phyloP scores from a whole-genome alignment of 2,888 invertebrate species.

The Torymus aiolomorphi region DNA sequence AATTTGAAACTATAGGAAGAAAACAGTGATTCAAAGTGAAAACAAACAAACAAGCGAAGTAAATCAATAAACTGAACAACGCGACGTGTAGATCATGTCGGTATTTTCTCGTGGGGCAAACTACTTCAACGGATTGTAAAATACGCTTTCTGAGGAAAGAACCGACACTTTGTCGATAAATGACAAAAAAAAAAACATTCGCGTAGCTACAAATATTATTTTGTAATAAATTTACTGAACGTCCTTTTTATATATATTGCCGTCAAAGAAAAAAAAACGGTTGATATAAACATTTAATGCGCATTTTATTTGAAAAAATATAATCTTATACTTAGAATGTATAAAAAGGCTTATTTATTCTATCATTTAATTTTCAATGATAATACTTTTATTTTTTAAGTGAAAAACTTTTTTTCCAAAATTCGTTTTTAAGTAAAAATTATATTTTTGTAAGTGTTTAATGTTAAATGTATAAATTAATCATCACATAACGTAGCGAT shows the following conservation, averaged over 20 bases:
- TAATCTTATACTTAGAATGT: constrained; percentile 45
- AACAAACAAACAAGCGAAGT: constrained; percentile 5
- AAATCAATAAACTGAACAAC: constrained; percentile 15
- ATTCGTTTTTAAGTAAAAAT: constrained; percentile 17
- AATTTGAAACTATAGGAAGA: constrained; percentile 13
- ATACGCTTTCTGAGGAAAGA: constrained; percentile 42
- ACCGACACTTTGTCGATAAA: constrained; percentile 26
- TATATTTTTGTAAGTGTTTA: constrained; percentile 34
- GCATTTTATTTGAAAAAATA: constrained; percentile 53
- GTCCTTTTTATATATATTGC: constrained; percentile 53
- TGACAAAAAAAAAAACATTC: constrained; percentile 20
- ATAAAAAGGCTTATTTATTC: constrained; percentile 47
- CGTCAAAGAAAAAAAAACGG: constrained; percentile 11
- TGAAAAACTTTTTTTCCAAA: constrained; percentile 6
- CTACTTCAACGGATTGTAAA: constrained; percentile 46
- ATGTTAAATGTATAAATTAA: background rate
- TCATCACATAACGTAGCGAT: no score
- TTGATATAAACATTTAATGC: constrained; percentile 50
- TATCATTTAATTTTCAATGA: constrained; percentile 10
- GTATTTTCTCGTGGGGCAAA: constrained; percentile 47
- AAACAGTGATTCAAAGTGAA: constrained; percentile 15
- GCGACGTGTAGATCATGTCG: constrained; percentile 50
- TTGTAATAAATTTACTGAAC: constrained; percentile 49
- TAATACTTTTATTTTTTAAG: constrained; percentile 28
- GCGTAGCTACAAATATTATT: constrained; percentile 53